Evolutionary conservation across 2,797 vertebrate species (phyloP), one percentile per base, ranked within the genome.

Genomic region (Brotula barbata): DNA sequence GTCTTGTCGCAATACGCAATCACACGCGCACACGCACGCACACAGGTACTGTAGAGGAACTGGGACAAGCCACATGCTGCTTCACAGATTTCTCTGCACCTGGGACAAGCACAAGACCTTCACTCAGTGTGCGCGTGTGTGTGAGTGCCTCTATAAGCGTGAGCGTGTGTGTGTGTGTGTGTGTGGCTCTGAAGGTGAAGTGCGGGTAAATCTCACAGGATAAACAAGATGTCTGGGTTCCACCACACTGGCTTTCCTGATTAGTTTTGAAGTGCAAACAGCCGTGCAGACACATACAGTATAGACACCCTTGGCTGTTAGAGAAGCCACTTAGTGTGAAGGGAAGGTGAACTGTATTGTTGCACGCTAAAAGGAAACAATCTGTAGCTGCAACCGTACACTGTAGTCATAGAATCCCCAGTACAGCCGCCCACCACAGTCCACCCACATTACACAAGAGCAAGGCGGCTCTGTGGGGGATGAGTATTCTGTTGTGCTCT

Each of bases 51-150:
- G 83, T 87, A 79, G 74, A 87, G 77, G 86, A 92, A 91, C 81
- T 91, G 86, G 90, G 90, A 89, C 91, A 92, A 85, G 84, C 83
- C 87, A 88, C 89, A 91, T 85, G 84, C 90, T 89, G 89, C 82
- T 87, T 85, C 82, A 78, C 86, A 89, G 88, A 90, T 91, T 89
- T 89, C 74, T 82, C 83, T 85, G 87, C 89, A 90, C 87, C 85
- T 87, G 90, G 83, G 87, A 90, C 78, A 68, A 73, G 77, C 60
- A 70, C 66, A 85, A 85, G 81, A 83, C 83, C 80, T 88, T 85
- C 72, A 80, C 51, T 55, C 1, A 31, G 47, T 53, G 51, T 59
- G 76, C 70, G 60, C 59, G 65, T 44, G 63, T 62, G 56, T 36
- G 41, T 64, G 55, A 56, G 28, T 57, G 71, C 51, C 50, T 58